Percentiles rank a stretch among this genome's conserved stretches.
Evolutionary conservation across 2,113 vertebrate species (phyloP).

Genomic region (Lanius ludovicianus): DNA sequence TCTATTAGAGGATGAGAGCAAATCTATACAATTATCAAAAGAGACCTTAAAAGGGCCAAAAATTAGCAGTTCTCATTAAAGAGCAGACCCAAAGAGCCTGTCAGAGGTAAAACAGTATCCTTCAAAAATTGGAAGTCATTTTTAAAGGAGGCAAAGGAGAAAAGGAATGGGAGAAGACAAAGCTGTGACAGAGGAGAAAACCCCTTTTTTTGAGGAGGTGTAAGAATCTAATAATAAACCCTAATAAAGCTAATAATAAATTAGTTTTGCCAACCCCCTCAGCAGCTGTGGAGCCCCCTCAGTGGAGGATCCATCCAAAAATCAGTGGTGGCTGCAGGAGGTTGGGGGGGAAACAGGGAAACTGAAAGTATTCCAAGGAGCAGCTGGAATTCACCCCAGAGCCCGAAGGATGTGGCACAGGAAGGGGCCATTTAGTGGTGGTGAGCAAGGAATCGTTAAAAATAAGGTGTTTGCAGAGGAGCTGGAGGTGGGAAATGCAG

Average conservation of each 20-base stretch:
- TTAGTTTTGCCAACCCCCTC: neutral
- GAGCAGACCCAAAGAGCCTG: neutral
- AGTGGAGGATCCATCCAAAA: neutral
- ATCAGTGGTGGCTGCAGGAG: neutral
- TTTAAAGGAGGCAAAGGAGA: neutral
- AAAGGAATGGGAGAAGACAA: neutral
- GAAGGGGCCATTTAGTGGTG: neutral
- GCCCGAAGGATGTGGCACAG: accelerated
- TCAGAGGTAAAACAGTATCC: conserved; percentile 3
- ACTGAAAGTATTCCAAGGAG: neutral
- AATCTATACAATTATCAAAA: conserved; percentile 43
- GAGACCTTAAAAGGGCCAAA: conserved; percentile 29
- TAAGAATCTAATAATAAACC: neutral
- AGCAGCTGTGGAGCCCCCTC: neutral
- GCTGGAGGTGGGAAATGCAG: neutral
- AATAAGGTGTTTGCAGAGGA: neutral
- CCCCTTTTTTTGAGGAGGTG: neutral
- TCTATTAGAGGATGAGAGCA: conserved; percentile 33
- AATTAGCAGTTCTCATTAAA: conserved; percentile 43
- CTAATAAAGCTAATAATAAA: neutral
- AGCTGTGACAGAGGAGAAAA: neutral
- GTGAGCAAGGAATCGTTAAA: neutral
- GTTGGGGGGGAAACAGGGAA: neutral
- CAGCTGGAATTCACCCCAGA: neutral
- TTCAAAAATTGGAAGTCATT: neutral